Conservation (phyloP, 2,113 vertebrate species). For the Passer domesticus region DNA sequence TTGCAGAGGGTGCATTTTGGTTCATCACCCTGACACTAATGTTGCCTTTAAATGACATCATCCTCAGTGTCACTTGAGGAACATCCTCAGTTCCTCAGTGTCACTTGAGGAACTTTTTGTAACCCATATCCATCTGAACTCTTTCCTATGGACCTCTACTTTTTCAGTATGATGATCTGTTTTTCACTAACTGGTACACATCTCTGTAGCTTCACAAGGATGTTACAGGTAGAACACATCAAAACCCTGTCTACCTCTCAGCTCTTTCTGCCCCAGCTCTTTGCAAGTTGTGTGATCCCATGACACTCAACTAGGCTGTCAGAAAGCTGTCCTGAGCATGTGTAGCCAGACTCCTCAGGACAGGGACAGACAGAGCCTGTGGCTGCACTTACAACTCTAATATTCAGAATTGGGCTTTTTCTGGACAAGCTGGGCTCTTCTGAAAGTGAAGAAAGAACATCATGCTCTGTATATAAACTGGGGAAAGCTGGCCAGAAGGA, state of each 20-base stretch:
- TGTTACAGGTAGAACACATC: accelerated
- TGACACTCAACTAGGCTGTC: background rate
- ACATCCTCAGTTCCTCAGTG: background rate
- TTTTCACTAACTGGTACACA: background rate
- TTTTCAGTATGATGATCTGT: background rate
- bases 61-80: background rate
- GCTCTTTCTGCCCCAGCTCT: background rate
- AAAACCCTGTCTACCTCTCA: background rate
- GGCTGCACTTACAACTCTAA: background rate
- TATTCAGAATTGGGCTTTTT: background rate
- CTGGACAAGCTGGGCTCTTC: background rate
- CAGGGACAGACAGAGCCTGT: background rate
- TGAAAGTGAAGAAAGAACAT: background rate
- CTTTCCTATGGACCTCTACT: background rate
- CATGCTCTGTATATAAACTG: background rate
- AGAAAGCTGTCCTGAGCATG: background rate
- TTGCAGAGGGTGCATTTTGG: background rate
- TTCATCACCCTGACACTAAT: background rate
- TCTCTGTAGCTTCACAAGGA: background rate
- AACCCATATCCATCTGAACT: accelerated
- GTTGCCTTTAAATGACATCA: background rate
- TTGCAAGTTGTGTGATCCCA: background rate
- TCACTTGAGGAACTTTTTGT: background rate
- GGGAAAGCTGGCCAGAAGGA: background rate
- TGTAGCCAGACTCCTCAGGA: background rate